These are phyloP conservation scores for Ligdia adustata DNA, from an alignment of 2,888 invertebrate genomes.

Conservation along the genomic window DNA sequence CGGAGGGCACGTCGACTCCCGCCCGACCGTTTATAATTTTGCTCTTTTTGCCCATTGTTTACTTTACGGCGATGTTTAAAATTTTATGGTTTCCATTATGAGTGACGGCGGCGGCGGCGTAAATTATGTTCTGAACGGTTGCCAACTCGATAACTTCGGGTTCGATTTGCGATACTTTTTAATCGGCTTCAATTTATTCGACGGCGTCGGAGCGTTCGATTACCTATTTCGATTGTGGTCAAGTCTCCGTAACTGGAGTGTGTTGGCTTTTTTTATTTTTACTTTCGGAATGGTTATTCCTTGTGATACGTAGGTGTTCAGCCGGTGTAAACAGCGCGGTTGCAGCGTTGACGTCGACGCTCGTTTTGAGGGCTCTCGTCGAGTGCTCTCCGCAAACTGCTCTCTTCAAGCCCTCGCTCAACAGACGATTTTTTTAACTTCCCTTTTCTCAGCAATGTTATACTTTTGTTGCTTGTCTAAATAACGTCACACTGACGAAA, in stretches of 20 bases:
- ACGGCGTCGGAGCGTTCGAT: conserved; percentile 47
- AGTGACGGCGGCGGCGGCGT: conserved; percentile 58
- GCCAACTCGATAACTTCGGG: conserved; percentile 72
- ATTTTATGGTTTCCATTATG: conserved; percentile 78
- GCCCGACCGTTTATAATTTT: conserved; percentile 60
- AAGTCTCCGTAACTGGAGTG: conserved; percentile 27
- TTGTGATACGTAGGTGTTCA: conserved; percentile 52
- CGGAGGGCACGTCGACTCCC: conserved; percentile 53
- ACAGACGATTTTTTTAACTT: conserved; percentile 60
- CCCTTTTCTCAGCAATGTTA: conserved; percentile 53
- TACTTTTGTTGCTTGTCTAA: conserved; percentile 47
- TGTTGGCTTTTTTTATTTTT: conserved; percentile 27
- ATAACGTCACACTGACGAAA: conserved; percentile 34
- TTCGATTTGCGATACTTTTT: conserved; percentile 50
- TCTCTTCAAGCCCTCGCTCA: conserved; percentile 63
- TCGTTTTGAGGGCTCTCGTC: conserved; percentile 61
- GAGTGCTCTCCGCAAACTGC: conserved; percentile 69
- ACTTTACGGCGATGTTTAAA: conserved; percentile 75
- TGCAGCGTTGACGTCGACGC: conserved; percentile 60
- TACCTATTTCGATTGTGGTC: conserved; percentile 40
- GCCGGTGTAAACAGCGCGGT: conserved; percentile 66
- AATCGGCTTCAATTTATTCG: conserved; percentile 67
- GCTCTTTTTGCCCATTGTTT: conserved; percentile 81
- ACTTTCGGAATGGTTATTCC: conserved; percentile 34
- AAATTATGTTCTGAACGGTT: conserved; percentile 75